Evolutionary conservation across 2,113 vertebrate genomes (phyloP).

Genomic region (Hucho hucho): DNA sequence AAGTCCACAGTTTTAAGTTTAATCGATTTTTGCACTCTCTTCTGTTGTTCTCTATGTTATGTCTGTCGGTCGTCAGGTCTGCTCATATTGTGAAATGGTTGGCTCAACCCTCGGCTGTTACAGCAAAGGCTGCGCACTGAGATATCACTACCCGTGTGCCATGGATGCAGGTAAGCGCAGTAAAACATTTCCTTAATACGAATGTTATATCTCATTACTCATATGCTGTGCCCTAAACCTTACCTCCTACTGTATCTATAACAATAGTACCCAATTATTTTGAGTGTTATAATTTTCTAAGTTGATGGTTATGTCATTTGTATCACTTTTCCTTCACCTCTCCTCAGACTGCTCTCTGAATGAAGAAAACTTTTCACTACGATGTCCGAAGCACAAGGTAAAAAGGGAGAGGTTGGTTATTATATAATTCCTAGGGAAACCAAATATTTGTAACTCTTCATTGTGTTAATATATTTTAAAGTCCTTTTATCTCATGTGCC

Average conservation of each 20-base stretch:
- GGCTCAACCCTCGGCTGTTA: constrained; percentile 98
- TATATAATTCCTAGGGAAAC: neutral
- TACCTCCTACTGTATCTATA: neutral
- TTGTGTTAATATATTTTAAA: neutral
- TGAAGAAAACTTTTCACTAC: constrained; percentile 97
- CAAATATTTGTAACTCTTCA: neutral
- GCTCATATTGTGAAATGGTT: constrained; percentile 93
- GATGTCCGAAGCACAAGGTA: constrained; percentile 99
- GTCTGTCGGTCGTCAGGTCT: constrained; percentile 75
- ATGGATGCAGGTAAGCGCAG: constrained; percentile 86
- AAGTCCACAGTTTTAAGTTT: constrained; percentile 2
- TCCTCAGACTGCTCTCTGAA: constrained; percentile 93
- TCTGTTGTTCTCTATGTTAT: constrained; percentile 4
- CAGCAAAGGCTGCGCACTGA: constrained; percentile 97
- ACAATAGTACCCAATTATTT: neutral
- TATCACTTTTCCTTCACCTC: constrained; percentile 40
- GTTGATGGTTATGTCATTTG: neutral
- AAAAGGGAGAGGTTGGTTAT: constrained; percentile 64
- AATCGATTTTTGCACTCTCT: neutral
- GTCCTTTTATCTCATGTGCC: neutral
- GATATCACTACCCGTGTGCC: constrained; percentile 96
- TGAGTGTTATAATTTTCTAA: neutral
- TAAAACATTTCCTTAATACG: neutral
- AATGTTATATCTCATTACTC: neutral
- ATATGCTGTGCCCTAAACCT: neutral